Percentiles rank a stretch among this genome's conserved stretches.
These are phyloP conservation scores for Onthophagus sagittarius DNA, from an alignment of 2,888 invertebrate species.

Conservation along the genomic window DNA sequence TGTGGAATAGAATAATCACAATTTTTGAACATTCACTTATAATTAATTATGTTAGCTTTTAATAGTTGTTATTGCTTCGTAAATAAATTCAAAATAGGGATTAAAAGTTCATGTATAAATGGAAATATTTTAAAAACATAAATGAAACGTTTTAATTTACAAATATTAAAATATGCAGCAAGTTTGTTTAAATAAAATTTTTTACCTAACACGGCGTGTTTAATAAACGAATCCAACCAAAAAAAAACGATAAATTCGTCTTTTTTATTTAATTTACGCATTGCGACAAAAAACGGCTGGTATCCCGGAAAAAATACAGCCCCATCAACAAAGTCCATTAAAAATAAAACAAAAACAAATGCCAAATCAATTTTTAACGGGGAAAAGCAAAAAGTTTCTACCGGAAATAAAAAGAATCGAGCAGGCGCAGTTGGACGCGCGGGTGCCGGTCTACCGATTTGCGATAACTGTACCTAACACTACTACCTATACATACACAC, in stretches of 20 bases:
- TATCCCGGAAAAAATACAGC: constrained; percentile 14
- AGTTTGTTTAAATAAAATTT: not conserved
- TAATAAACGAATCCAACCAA: not conserved
- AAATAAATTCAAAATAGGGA: too few species aligned
- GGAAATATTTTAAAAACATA: too few species aligned
- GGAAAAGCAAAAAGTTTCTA: not conserved
- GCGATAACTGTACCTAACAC: not conserved
- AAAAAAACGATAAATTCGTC: not conserved
- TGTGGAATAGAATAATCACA: too few species aligned
- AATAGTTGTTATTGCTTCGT: too few species aligned
- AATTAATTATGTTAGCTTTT: too few species aligned
- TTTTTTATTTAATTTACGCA: constrained; percentile 1
- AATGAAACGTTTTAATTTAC: too few species aligned
- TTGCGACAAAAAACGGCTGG: not conserved
- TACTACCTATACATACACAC: not conserved
- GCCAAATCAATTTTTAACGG: not conserved
- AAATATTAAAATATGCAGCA: too few species aligned
- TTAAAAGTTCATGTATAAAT: too few species aligned
- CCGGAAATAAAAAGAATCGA: not conserved
- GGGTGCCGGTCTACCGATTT: not conserved
- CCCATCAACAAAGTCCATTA: not conserved
- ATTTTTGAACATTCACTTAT: too few species aligned
- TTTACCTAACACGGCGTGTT: not conserved
- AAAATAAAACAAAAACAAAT: constrained; percentile 11
- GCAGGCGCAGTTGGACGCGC: not conserved